Percentiles rank a stretch among this genome's conserved stretches.
phyloP scores from a whole-genome alignment of 2,113 vertebrate genomes.

The Myiagra hebetior region DNA sequence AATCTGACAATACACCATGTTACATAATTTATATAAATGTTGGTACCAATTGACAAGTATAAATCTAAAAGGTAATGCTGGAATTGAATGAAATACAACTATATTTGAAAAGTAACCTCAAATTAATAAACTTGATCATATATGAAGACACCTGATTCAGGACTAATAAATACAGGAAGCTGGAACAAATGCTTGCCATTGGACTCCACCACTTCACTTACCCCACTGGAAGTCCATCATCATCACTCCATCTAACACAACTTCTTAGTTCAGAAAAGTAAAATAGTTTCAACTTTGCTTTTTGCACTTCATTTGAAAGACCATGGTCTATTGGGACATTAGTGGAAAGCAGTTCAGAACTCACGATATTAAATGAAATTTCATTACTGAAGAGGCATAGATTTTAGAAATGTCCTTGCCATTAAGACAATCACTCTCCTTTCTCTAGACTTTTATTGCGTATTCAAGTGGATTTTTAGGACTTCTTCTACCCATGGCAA shows the following conservation, averaged over 20 bases:
- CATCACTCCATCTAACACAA: not conserved
- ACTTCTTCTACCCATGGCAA: not conserved
- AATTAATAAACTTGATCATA: not conserved
- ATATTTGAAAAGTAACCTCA: not conserved
- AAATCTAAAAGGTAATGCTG: not conserved
- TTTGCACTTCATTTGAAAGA: not conserved
- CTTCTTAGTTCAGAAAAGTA: not conserved
- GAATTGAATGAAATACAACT: not conserved
- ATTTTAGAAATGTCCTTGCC: not conserved
- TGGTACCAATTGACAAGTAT: not conserved
- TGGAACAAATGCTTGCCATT: not conserved
- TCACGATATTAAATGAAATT: not conserved
- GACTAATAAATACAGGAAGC: not conserved
- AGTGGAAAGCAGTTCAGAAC: not conserved
- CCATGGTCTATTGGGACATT: not conserved
- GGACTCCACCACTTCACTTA: not conserved
- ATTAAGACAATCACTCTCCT: not conserved
- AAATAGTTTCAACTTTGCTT: not conserved
- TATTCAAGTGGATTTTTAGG: not conserved
- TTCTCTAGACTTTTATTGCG: not conserved
- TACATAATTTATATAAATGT: not conserved
- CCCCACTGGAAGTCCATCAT: not conserved
- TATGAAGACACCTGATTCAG: not conserved
- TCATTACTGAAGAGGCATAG: not conserved
- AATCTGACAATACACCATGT: not conserved